Percentiles rank a stretch among this genome's conserved stretches.
Conservation (phyloP, 64 coral and sea anemone genomes). For the Montipora sp. region DNA sequence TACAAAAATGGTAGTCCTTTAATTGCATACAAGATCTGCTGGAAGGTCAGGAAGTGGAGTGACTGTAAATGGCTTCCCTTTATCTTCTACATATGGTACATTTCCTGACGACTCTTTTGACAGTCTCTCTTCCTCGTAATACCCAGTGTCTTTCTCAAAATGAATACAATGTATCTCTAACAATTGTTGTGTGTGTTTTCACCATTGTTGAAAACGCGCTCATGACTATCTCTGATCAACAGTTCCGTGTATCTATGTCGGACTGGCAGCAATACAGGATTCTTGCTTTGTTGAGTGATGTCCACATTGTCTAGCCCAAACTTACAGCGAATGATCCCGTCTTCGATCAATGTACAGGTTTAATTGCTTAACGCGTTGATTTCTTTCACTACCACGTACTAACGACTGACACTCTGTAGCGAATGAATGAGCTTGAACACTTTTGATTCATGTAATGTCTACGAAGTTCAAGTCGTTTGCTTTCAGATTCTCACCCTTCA, state of each 20-base stretch:
- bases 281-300: conserved; percentile 17
- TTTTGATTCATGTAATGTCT: neutral
- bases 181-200: too few relatives aligned
- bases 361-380: conserved; percentile 19
- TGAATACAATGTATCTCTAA: neutral
- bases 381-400: neutral
- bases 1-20: neutral
- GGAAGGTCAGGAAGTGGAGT: neutral
- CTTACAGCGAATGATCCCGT: conserved; percentile 26
- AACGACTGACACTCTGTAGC: neutral
- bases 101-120: neutral
- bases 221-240: neutral
- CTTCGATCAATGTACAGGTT: conserved; percentile 13
- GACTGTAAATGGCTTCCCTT: neutral
- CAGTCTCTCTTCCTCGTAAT: neutral
- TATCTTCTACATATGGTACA: neutral
- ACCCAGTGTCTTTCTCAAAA: neutral
- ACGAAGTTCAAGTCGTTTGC: neutral
- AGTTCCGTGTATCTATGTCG: neutral
- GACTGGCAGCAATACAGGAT: conserved; percentile 4
- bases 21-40: neutral
- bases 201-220: conserved; percentile 25
- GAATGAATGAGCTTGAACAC: conserved; percentile 7
- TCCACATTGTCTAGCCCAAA: conserved; percentile 24
- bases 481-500: neutral